Evolutionary conservation across 2,888 invertebrate genomes (phyloP), one percentile per base, ranked within the genome.

Genomic region (Drosophila austrosaltans): DNA sequence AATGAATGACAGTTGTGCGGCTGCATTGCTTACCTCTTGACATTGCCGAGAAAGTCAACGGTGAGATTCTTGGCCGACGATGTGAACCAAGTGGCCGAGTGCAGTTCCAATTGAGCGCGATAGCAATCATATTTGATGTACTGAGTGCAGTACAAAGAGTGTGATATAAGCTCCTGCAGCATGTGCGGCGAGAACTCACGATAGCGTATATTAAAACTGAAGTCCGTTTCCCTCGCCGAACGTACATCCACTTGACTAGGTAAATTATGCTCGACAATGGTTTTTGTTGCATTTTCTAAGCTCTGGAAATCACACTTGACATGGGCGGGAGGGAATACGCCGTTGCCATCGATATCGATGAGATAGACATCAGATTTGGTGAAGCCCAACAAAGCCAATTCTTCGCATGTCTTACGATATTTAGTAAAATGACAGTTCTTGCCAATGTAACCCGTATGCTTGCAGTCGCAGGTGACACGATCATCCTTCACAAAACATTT

Each of bases 391-490:
- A 98, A 93, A 0, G 97, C 98, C 67, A 98, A 91, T 89, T 98
- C 98, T 92, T 98, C 98, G 91, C 98, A 98, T 0, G 98, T 98
- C 90, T 97, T 96, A 76, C 97, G 95, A 90, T 97, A 97, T 69
- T 96, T 95, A 1, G 98, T 98, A 84, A 98, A 98, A 91, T 98
- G 98, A 86, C 98, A 98, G 89, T 98, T 98, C 89, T 97, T 96
- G 8, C 98, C 98, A 56, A 96, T 96, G 89, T 98, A 98, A 0
- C 97, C 97, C 3, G 97, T 98, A 76, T 95, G 96, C 53, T 95
- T 95, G 92, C 98, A 98, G 89, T 98, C 97, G 90, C 98, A 98
- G 36, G 95, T 96, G 53, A 98, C 95, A 63, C 95, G 94, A 86
- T 97, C 97, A 91, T 98, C 97, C 88, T 96, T 95, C 0, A 98